Evolutionary conservation across 2,113 vertebrate genomes (phyloP), one percentile per base, ranked within the genome.

Genomic region (Tachysurus vachellii): DNA sequence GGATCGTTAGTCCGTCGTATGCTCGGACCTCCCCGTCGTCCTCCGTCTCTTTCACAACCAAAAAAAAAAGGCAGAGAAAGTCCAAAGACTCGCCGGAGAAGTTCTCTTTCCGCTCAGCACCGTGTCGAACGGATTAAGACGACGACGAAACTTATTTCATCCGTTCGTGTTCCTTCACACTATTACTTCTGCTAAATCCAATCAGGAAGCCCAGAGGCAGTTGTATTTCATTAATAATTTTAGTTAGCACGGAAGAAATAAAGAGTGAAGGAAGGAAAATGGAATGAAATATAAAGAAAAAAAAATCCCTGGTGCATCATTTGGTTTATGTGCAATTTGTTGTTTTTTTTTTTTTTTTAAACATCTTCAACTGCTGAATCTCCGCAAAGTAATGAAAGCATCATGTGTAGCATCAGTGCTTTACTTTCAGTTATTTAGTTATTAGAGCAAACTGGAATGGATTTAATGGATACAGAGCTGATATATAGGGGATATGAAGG

Each of bases 1-100:
- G 54, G 85, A 66, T 86, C 81, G 84, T 89, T 89, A 89, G 54
- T 28, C 54, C 47, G 42, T 73, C 19, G 1, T 11, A 77, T 14
- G 56, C 53, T 44, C 5, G 21, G 79, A 61, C 79, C 19, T 42
- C 19, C 79, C 19, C n/a, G 23, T 44, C 61, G 17, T 59, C 21
- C 56, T 44, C 14, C 7, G 21, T 36, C 53, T 79, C 23, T 17
- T 28, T 80, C 21, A 54, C 5, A 54, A 17, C 28, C 50, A 28
- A 28, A 7, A 76, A 50, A 71, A 17, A 19, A 17, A 56, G 50
- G 17, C 7, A 31, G 13, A 7, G 23, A 79, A 23, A 80, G 79
- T 59, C 31, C 19, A 31, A 42, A 61, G 19, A 31, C 14, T 5
- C 6, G 53, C 8, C 28, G 26, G 19, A 6, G 12, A 61, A 59